Conservation (phyloP, 1,140 invertebrate species). For the Polypedilum vanderplanki region DNA sequence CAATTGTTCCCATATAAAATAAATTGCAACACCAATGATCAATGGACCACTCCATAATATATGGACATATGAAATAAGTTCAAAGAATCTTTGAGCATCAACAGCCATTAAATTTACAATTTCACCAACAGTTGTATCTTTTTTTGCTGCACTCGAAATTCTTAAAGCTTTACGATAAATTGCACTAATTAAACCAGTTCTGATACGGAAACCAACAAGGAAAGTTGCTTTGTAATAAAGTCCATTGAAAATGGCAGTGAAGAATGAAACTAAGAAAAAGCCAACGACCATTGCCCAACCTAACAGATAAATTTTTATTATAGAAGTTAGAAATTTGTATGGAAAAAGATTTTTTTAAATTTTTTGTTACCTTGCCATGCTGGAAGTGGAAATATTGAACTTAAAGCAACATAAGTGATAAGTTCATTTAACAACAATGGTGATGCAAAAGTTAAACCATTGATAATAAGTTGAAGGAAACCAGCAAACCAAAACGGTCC, state of each 20-base stretch:
- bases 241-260: slow-evolving; percentile 47
- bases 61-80: slow-evolving; percentile 16
- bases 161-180: slow-evolving; percentile 8
- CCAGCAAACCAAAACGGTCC: slow-evolving; percentile 69
- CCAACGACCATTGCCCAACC: slow-evolving; percentile 76
- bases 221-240: background rate
- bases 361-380: slow-evolving; percentile 60
- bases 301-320: too few relatives aligned
- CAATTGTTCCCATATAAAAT: slow-evolving; percentile 50
- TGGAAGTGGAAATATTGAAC: slow-evolving; percentile 51
- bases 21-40: slow-evolving; percentile 50
- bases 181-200: background rate
- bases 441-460: slow-evolving; percentile 75
- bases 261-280: slow-evolving; percentile 74
- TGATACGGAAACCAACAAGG: background rate
- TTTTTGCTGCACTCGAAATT: background rate
- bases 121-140: slow-evolving; percentile 22
- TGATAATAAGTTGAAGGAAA: slow-evolving; percentile 69
- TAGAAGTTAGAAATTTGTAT: too few relatives aligned
- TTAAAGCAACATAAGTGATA: slow-evolving; percentile 36
- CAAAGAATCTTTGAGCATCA: slow-evolving; percentile 22
- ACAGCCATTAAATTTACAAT: slow-evolving; percentile 22
- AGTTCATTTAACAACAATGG: slow-evolving; percentile 61
- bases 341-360: too few relatives aligned
- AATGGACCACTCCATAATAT: slow-evolving; percentile 45